Base-by-base conservation (phyloP, 2,888 invertebrate species). In the Yponomeuta sedellus region DNA sequence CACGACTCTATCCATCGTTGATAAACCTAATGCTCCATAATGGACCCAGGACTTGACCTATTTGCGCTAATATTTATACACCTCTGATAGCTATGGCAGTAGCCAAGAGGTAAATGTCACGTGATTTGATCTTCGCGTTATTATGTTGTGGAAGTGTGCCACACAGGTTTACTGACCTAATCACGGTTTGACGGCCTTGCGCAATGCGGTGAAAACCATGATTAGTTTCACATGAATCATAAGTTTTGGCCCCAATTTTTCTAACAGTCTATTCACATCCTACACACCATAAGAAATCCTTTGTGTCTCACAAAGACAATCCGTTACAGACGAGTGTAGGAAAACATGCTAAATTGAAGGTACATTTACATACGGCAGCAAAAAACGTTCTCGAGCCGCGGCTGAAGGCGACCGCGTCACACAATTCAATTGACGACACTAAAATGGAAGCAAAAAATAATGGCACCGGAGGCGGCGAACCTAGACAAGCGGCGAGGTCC, bases 401-500 rank as follows among this genome's bases (percentile, higher is more conserved):
- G 73, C 71, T 77, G 77, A 81, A 80, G 80, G 79, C 76, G 78
- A 83, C 75, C 74, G 75, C 75, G 81, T 81, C 80, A 77, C 72
- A 71, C 76, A 71, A 80, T 80, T 83, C 81, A 84, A 83, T 85
- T 79, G 80, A 77, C 76, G 79, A 77, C 78, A 79, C 77, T 79
- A 79, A 81, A 79, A 79, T 79, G 81, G 76, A 73, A 71, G 79
- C 80, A 86, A 85, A 85, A 88, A 86, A 82, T 82, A 78, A 83
- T 82, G 73, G 77, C 79, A 77, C 78, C 81, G 80, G 77, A 79
- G 82, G 80, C 79, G 79, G 75, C 70, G 76, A 76, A 77, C 76
- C 44, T n/a, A 83, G 79, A 81, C 84, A 80, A 86, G 83, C 87
- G 82, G 86, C 79, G 86, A 89, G 86, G 88, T 88, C 88, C 86